Conservation (phyloP, 2,888 invertebrate species). For the Ypsolopha sequella region DNA sequence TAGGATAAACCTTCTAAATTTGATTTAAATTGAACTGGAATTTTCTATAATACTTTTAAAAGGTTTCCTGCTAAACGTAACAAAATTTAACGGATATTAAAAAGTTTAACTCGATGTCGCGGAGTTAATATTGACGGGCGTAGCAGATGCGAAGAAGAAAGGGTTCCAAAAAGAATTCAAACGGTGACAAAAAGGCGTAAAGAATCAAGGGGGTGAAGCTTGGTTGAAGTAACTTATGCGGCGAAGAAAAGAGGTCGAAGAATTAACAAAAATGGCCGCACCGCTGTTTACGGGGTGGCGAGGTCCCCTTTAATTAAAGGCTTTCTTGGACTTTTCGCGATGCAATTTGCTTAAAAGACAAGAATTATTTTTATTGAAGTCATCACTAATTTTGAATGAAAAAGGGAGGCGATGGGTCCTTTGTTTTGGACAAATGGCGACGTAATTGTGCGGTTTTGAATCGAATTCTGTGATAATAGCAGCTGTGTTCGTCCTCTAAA, state of each 20-base stretch:
- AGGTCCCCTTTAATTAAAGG: conserved; percentile 66
- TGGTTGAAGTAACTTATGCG: conserved; percentile 69
- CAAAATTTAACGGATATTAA: conserved; percentile 71
- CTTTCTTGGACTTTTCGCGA: conserved; percentile 68
- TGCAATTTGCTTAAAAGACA: conserved; percentile 71
- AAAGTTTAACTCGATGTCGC: conserved; percentile 61
- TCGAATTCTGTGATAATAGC: neutral
- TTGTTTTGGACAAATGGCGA: conserved; percentile 64
- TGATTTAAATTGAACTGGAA: neutral
- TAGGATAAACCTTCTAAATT: neutral
- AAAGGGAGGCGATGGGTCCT: conserved; percentile 36
- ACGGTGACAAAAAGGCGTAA: conserved; percentile 70
- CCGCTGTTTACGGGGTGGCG: conserved; percentile 59
- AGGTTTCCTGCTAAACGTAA: conserved; percentile 47
- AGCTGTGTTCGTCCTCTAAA: no score
- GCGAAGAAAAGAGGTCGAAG: conserved; percentile 59
- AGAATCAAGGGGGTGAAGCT: conserved; percentile 46
- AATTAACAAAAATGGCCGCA: conserved; percentile 68
- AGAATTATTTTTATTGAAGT: conserved; percentile 72
- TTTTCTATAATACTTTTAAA: conserved; percentile 35
- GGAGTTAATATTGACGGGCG: conserved; percentile 72
- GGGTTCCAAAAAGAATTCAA: conserved; percentile 67
- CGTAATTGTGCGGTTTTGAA: conserved; percentile 59
- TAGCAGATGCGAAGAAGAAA: conserved; percentile 62
- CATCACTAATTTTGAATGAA: conserved; percentile 66